A percentile compares a stretch with the other conserved stretches of the same genome.
Conservation (phyloP, 2,797 vertebrate species). For the Falco rusticolus region DNA sequence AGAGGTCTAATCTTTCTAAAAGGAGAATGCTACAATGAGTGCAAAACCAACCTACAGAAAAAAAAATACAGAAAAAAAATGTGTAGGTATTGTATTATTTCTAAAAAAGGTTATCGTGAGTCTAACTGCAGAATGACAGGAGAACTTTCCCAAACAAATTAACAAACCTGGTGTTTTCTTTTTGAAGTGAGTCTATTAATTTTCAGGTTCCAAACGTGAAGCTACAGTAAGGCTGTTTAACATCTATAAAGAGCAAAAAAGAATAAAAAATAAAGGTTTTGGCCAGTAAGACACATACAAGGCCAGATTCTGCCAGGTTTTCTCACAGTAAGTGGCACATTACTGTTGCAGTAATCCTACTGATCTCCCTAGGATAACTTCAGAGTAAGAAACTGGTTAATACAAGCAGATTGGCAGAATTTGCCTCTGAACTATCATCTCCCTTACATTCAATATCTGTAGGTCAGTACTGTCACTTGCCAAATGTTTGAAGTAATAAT, state of each 20-base stretch:
- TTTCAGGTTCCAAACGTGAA: not conserved
- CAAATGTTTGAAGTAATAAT: not conserved
- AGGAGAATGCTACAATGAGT: not conserved
- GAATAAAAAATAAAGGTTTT: not conserved
- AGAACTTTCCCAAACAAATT: not conserved
- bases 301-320: not conserved
- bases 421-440: not conserved
- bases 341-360: slow-evolving; percentile 1
- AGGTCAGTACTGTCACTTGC: not conserved
- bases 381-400: not conserved
- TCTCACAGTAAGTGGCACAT: not conserved
- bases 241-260: not conserved
- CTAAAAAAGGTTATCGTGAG: not conserved
- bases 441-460: not conserved
- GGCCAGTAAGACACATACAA: not conserved
- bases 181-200: not conserved
- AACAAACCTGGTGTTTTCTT: not conserved
- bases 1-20: not conserved
- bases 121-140: not conserved
- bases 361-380: slow-evolving; percentile 1
- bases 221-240: not conserved
- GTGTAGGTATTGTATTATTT: not conserved
- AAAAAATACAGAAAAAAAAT: not conserved
- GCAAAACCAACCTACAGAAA: not conserved
- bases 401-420: not conserved